These are phyloP conservation scores for Carassius auratus DNA, from an alignment of 2,113 vertebrate genomes.

Conservation along the genomic window DNA sequence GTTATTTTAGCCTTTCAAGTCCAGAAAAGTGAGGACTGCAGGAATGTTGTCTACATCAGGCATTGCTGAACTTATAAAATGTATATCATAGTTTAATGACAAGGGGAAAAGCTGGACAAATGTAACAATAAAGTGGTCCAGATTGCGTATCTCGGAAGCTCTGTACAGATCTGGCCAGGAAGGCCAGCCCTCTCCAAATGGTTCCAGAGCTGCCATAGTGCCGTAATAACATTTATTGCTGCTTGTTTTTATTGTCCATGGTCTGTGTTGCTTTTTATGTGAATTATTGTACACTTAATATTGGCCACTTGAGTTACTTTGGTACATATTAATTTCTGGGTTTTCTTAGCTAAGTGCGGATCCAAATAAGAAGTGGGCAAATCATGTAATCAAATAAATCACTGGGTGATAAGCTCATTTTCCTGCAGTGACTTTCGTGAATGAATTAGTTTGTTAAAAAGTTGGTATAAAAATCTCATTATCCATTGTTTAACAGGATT, in stretches of 20 bases:
- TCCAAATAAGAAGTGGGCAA: conserved; percentile 41
- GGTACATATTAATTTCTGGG: conserved; percentile 26
- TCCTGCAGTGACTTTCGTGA: conserved; percentile 35
- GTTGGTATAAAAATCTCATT: conserved; percentile 42
- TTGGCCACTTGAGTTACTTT: conserved; percentile 40
- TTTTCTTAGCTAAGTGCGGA: conserved; percentile 19
- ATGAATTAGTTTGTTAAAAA: conserved; percentile 40
- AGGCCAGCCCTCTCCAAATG: background rate
- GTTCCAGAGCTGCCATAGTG: conserved; percentile 53
- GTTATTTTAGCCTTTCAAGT: conserved; percentile 69
- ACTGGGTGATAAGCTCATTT: conserved; percentile 40
- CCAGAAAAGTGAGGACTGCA: conserved; percentile 44
- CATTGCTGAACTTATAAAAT: conserved; percentile 62
- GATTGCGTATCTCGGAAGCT: conserved; percentile 43
- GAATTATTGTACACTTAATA: conserved; percentile 51
- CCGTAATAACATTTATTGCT: conserved; percentile 57
- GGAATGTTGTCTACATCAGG: conserved; percentile 54
- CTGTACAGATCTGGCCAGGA: conserved; percentile 15
- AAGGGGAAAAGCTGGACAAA: conserved; percentile 62
- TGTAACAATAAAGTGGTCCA: conserved; percentile 57
- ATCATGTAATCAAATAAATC: conserved; percentile 48
- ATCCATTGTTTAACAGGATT: conserved; percentile 32
- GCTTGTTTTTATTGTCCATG: conserved; percentile 41
- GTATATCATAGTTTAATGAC: conserved; percentile 54
- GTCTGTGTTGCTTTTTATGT: conserved; percentile 46